These are phyloP conservation scores for Pseudoatta argentina DNA, from an alignment of 1,140 invertebrate genomes.

Conservation along the genomic window DNA sequence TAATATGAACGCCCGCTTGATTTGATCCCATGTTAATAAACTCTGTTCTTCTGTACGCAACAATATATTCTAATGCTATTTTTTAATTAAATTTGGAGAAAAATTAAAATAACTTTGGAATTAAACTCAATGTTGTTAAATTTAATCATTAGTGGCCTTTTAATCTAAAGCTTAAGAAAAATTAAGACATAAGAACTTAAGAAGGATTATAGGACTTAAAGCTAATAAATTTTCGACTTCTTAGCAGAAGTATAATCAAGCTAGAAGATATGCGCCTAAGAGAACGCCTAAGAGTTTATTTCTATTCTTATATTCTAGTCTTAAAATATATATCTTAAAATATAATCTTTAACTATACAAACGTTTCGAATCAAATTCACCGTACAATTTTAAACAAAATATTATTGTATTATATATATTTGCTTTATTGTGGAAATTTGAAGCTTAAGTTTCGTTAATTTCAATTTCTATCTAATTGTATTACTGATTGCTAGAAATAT, in stretches of 20 bases:
- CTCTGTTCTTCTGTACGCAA: not conserved
- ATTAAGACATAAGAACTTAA: not conserved
- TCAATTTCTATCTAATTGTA: not conserved
- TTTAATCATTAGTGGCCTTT: not conserved
- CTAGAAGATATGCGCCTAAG: not conserved
- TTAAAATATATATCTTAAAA: conserved; percentile 27
- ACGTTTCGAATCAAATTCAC: conserved; percentile 26
- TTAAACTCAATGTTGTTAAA: not conserved
- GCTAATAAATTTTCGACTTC: not conserved
- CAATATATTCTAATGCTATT: not conserved
- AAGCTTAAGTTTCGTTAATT: not conserved
- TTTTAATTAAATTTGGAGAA: not conserved
- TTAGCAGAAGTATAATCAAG: conserved; percentile 2
- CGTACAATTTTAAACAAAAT: not conserved
- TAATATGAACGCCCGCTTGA: not conserved
- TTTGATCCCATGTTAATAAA: conserved; percentile 18
- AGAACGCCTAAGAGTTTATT: not conserved
- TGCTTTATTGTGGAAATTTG: conserved; percentile 9
- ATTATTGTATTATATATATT: not conserved
- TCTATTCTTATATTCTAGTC: conserved; percentile 10
- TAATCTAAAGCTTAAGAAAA: not conserved
- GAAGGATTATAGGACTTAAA: not conserved
- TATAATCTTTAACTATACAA: conserved; percentile 29
- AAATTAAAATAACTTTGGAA: not conserved
- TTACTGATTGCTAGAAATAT: not conserved